Evolutionary conservation across 2,797 vertebrate genomes (phyloP), one percentile per base, ranked within the genome.

Genomic region (Streptopelia turtur): DNA sequence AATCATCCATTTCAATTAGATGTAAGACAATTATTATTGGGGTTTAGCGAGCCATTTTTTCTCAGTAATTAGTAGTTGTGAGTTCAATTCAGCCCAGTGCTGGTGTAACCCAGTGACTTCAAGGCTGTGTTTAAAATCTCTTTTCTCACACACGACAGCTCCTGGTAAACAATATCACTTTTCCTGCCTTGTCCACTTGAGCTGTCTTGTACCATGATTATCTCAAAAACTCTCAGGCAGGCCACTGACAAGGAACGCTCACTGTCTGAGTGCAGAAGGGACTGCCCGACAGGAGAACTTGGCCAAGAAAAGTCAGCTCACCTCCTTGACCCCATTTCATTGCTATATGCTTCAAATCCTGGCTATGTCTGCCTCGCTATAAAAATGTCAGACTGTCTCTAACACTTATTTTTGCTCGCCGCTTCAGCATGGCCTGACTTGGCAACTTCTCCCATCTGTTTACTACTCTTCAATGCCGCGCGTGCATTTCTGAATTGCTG

Each of bases 381-480:
- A 89, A 95, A 97, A 93, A 97, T 63, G 57, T 94, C 95, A 94
- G 90, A 77, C 90, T 81, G 83, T 59, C 83, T 96, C 83, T 72
- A 93, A 93, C 94, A 85, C 92, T 93, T 94, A 81, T 83, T 95
- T 96, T 91, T 91, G 55, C 86, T 93, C 18, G 2, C 47, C 5
- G 6, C 72, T 96, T 91, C 90, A 78, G 41, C 3, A 0, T 89
- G 94, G 92, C 93, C 93, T 96, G 89, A 92, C 92, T 87, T 94
- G 94, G 93, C 81, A 95, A 85, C 71, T 85, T 93, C 81, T 93
- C 56, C 95, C 95, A 95, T 97, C 95, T 96, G 94, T 95, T 96
- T 95, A 93, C 93, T 95, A 92, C 83, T 83, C 81, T 41, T 75
- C 83, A 57, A 0, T 30, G 65, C 31, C 87, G 53, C 57, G 50